Percentiles rank a stretch among this genome's conserved stretches.
phyloP scores from a whole-genome alignment of 37 sponge, comb jelly and placozoan species.

The Diacarnus erythraeanus region DNA sequence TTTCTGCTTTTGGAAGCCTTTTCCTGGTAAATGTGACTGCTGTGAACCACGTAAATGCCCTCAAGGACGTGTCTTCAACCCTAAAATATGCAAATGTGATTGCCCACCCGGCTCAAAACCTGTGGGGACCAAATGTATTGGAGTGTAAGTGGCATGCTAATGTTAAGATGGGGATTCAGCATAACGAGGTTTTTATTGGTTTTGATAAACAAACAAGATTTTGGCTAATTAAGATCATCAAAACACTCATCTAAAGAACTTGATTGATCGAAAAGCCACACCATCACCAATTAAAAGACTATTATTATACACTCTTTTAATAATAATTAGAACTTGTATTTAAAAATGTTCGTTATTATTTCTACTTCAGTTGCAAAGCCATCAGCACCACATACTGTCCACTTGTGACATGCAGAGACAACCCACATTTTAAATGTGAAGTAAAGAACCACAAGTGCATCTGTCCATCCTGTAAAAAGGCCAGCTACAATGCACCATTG shows the following conservation, averaged over 20 bases:
- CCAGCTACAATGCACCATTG: neutral
- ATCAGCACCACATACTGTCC: neutral
- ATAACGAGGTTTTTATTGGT: no score
- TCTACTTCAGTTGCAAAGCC: neutral
- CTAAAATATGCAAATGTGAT: constrained; percentile 34
- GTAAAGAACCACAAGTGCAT: neutral
- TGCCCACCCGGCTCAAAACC: constrained; percentile 17
- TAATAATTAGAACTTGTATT: no score
- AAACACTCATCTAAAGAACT: no score
- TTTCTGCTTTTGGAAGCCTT: neutral
- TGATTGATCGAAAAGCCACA: no score
- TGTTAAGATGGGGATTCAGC: neutral
- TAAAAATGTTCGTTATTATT: neutral
- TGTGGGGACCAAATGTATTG: neutral
- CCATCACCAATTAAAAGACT: no score
- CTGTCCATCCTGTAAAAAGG: constrained; percentile 8
- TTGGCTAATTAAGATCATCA: no score
- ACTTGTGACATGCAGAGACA: neutral
- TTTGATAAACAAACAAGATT: no score
- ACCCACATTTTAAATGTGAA: neutral
- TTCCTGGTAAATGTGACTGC: neutral
- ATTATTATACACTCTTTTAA: no score
- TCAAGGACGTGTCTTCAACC: constrained; percentile 18
- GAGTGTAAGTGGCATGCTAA: constrained; percentile 23
- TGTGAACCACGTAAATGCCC: constrained; percentile 9